These are phyloP conservation scores for Colinus virginianus DNA, from an alignment of 2,113 vertebrate genomes.

Conservation along the genomic window DNA sequence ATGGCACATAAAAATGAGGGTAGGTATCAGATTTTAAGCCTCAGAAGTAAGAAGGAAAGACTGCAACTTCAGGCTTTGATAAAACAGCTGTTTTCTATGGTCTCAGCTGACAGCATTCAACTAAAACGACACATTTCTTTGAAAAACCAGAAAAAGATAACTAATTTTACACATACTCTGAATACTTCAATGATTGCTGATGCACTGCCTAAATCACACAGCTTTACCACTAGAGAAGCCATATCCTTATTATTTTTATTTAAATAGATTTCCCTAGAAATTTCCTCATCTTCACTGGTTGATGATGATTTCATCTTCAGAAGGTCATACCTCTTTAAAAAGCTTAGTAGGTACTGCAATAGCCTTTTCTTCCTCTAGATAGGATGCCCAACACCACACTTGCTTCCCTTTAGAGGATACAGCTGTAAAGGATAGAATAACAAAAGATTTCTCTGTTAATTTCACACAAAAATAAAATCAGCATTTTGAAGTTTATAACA, in stretches of 20 bases:
- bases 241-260: not conserved
- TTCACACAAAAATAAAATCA: not conserved
- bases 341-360: slow-evolving; percentile 91
- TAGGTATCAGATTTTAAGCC: not conserved
- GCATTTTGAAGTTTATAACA: not conserved
- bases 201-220: not conserved
- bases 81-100: not conserved
- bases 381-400: slow-evolving; percentile 94
- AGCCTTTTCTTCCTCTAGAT: slow-evolving; percentile 93
- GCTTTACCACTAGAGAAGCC: not conserved
- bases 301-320: not conserved
- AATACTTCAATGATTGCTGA: not conserved
- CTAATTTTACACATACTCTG: not conserved
- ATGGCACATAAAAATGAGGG: not conserved
- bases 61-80: not conserved
- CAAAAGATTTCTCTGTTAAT: not conserved
- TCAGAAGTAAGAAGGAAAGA: not conserved
- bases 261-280: not conserved
- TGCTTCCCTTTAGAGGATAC: slow-evolving; percentile 88
- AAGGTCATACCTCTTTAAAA: slow-evolving; percentile 92
- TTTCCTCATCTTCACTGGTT: not conserved
- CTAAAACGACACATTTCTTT: not conserved
- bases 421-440: slow-evolving; percentile 61
- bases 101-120: not conserved
- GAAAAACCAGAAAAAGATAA: not conserved